phyloP scores from a whole-genome alignment of 2,113 vertebrate genomes.

The Pyxicephalus adspersus region DNA sequence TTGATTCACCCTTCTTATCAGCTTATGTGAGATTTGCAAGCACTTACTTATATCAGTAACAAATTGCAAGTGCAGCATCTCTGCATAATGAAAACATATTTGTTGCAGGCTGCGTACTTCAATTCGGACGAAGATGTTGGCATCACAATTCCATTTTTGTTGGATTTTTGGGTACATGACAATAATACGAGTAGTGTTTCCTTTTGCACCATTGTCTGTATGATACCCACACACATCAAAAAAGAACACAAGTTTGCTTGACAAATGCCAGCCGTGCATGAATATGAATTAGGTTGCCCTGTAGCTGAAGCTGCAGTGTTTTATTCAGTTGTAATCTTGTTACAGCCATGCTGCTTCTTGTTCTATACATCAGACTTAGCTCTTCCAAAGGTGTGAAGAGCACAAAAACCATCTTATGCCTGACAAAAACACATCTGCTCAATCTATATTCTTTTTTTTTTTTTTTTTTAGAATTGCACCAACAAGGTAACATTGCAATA shows the following conservation, averaged over 20 bases:
- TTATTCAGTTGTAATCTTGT: constrained; percentile 84
- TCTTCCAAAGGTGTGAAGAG: constrained; percentile 68
- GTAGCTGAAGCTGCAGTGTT: constrained; percentile 83
- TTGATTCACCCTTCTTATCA: constrained; percentile 44
- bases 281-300: constrained; percentile 83
- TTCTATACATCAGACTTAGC: constrained; percentile 67
- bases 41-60: constrained; percentile 42
- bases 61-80: constrained; percentile 21
- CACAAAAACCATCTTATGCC: not conserved
- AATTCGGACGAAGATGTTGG: too few species aligned
- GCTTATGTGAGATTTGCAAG: constrained; percentile 49
- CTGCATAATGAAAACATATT: constrained; percentile 9
- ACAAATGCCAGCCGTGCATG: constrained; percentile 82
- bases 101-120: not conserved
- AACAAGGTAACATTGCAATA: too few species aligned
- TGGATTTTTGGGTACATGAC: constrained; percentile 35
- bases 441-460: too few species aligned
- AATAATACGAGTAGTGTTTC: constrained; percentile 77
- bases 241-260: constrained; percentile 79
- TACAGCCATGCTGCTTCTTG: constrained; percentile 76
- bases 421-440: too few species aligned
- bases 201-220: constrained; percentile 78
- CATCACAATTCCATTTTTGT: too few species aligned
- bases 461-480: too few species aligned
- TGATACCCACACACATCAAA: constrained; percentile 58